Base-by-base conservation (phyloP, 1,140 invertebrate genomes). In the Riptortus pedestris region DNA sequence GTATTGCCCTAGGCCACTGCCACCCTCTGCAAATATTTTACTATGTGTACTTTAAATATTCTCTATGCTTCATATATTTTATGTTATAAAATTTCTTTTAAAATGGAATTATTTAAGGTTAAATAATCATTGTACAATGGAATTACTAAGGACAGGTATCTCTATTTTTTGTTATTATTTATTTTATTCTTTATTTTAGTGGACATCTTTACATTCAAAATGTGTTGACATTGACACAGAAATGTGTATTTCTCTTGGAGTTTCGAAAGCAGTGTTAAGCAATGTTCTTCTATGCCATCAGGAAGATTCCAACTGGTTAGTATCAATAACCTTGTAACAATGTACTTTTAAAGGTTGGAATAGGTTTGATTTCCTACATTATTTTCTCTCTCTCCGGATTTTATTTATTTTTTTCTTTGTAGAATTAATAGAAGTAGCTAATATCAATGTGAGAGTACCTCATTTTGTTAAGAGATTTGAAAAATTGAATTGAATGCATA, bases 201-300 rank as follows among this genome's bases (percentile, higher is more conserved):
- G 60, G 27, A 24, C 16, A 9, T 58, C 62, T 7, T 73, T 85
- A 29, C 86, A 78, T 57, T 80, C 79, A 22, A 83, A 87, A 71
- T 87, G 86, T 76, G 74, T 74, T 0, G 87, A 95, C 71, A 78
- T 91, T 33, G 82, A 90, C 73, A 70, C 72, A 24, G 83, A 87
- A 72, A 79, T 88, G 69, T 75, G 78, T 48, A 71, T 76, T 45
- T 73, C 79, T 55, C 78, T 96, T 68, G 91, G 92, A 66, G 93
- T 99, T 2, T 91, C 95, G 0, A 93, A 94, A 75, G 82, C 95
- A 0, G 91, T 99, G 59, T 76, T 99, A 26, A 93, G 94, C 71
- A 90, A 94, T 77, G 96, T 99, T 0, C 88, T 99, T 69, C 97
- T 99, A 76, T 99, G 96, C 73, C 96, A 99, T 75, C 96, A 99